A percentile compares a stretch with the other conserved stretches of the same genome.
Conservation (phyloP, 2,113 vertebrate species). For the Chionis minor region DNA sequence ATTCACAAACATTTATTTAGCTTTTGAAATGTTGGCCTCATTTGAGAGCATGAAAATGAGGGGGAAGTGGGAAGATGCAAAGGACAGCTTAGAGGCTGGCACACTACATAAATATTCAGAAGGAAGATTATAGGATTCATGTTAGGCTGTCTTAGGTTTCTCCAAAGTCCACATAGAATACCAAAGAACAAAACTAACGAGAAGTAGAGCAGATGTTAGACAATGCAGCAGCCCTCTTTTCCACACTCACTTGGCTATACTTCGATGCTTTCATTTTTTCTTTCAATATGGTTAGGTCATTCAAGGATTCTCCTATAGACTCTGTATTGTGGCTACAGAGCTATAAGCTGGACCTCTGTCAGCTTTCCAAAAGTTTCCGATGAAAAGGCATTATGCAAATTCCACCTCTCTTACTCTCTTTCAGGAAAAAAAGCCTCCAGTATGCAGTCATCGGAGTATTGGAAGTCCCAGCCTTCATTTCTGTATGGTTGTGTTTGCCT, state of each 20-base stretch:
- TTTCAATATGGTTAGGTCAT: constrained; percentile 87
- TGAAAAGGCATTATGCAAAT: constrained; percentile 99
- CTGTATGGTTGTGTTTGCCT: constrained; percentile 96
- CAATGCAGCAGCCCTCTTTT: constrained; percentile 82
- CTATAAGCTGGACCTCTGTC: constrained; percentile 86
- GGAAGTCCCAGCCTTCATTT: constrained; percentile 86
- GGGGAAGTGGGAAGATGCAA: constrained; percentile 79
- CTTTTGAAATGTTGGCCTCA: constrained; percentile 84
- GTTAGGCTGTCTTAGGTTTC: constrained; percentile 85
- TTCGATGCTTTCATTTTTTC: constrained; percentile 83
- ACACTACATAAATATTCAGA: constrained; percentile 89
- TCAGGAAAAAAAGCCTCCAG: constrained; percentile 80
- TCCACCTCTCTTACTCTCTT: constrained; percentile 82
- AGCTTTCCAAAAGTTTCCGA: constrained; percentile 89
- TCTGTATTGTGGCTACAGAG: constrained; percentile 81
- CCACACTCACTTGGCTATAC: constrained; percentile 84
- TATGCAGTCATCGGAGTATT: constrained; percentile 82
- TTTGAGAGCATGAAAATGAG: constrained; percentile 83
- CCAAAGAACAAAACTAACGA: constrained; percentile 87
- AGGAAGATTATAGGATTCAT: constrained; percentile 85
- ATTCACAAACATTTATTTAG: constrained; percentile 90
- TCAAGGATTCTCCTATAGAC: constrained; percentile 88
- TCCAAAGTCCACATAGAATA: constrained; percentile 87
- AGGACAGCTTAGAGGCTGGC: constrained; percentile 85
- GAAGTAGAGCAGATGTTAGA: constrained; percentile 89